Conservation (phyloP, 2,113 vertebrate species). For the Murina feae region DNA sequence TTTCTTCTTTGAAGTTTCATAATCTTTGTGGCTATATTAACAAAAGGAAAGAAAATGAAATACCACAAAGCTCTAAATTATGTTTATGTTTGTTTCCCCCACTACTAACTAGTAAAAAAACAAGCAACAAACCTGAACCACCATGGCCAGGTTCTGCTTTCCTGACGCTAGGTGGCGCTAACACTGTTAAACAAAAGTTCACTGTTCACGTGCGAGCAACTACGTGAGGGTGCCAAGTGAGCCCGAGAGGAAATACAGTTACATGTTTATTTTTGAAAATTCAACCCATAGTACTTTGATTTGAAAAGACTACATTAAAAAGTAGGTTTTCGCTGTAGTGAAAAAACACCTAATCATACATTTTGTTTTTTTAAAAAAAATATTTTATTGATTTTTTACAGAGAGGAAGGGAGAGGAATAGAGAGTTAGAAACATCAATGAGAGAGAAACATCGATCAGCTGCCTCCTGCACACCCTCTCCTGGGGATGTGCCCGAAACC, state of each 20-base stretch:
- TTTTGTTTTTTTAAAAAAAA: neutral
- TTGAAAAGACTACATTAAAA: neutral
- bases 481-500: no score
- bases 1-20: constrained; percentile 1
- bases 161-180: neutral
- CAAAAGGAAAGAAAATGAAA: constrained; percentile 20
- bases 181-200: neutral
- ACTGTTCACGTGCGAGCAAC: neutral
- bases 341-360: neutral
- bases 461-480: no score
- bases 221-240: neutral
- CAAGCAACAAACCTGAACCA: neutral
- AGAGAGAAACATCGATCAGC: no score
- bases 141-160: neutral
- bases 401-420: no score
- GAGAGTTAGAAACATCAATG: no score
- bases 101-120: no score
- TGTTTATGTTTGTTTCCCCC: neutral
- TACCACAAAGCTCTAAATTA: neutral
- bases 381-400: no score
- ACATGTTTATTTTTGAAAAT: neutral
- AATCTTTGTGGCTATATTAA: neutral
- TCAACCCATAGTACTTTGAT: neutral
- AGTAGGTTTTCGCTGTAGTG: neutral
- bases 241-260: neutral